Base-by-base conservation (phyloP, 2,888 invertebrate species). In the Glaucopsyche alexis region DNA sequence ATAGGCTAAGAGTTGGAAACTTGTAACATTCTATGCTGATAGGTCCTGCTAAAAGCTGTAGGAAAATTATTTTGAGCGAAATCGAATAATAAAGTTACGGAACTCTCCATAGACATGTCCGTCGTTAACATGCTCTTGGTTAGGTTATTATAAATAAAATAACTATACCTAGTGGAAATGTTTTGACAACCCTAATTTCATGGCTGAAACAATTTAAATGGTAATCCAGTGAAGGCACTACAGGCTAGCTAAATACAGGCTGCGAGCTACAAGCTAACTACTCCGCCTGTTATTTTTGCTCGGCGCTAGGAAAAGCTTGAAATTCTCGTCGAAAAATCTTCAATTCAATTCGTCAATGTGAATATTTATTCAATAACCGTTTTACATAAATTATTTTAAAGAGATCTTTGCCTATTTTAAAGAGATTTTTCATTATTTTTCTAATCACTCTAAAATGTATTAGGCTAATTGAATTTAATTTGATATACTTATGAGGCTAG, bases 191-290 rank as follows among this genome's bases (percentile, higher is more conserved):
- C 77, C 75, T 74, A 55, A 11, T 16, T 67, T 52, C 19, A 40
- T 65, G 71, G 65, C 72, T 72, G 73, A 76, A 77, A 79, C 82
- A 84, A 84, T 85, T 85, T 85, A 85, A 82, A 85, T 85, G 86
- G 80, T 82, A 85, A 85, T 85, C 79, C 77, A 77, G 76, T 60
- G 75, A 73, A 75, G 74, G 76, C 80, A 76, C 76, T 79, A 75
- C 74, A 66, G 60, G 60, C 52, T 52, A 29, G 47, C 72, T 72
- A 38, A 65, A 40, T 50, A 16, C 45, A 38, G 65, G 49, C 72
- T 50, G 38, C 65, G 45, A 29, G 49, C 67, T 67, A 19, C 67
- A 11, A 47, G 69, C 69, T 60, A 60, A 60, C 60, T 69, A 49
- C 69, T 14, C 19, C 29, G 38, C 69, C 49, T 47, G 69, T 69